Evolutionary conservation across 2,113 vertebrate species (phyloP).

Genomic region (Sylvilagus bachmani): DNA sequence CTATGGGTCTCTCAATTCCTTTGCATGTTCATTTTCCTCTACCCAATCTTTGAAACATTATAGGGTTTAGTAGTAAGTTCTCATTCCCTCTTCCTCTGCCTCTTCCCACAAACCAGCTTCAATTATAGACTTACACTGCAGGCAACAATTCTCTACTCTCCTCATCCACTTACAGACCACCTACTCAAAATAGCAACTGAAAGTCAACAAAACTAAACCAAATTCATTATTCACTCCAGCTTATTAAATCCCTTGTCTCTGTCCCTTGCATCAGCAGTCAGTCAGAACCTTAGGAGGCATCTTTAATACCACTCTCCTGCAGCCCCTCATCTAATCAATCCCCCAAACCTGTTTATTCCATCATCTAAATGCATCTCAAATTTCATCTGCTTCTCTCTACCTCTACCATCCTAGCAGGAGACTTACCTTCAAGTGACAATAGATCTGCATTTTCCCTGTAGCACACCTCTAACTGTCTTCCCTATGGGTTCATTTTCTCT

Average conservation of each 20-base stretch:
- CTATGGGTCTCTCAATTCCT: no score
- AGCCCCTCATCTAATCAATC: not conserved
- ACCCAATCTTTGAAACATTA: not conserved
- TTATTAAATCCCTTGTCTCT: not conserved
- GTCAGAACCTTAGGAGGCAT: not conserved
- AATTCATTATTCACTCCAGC: not conserved
- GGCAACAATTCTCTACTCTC: not conserved
- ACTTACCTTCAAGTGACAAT: not conserved
- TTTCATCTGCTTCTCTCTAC: not conserved
- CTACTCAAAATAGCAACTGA: not conserved
- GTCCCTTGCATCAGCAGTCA: not conserved
- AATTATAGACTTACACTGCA: not conserved
- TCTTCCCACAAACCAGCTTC: not conserved
- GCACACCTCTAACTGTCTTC: not conserved
- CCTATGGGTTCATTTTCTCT: not conserved
- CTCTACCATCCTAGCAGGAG: not conserved
- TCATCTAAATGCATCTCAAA: not conserved
- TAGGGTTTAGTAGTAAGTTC: not conserved
- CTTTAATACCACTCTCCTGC: not conserved
- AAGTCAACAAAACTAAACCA: not conserved
- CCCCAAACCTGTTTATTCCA: not conserved
- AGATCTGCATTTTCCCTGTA: not conserved
- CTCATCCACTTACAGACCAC: not conserved
- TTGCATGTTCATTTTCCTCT: not conserved
- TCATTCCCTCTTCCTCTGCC: not conserved